Conservation (phyloP, 1,140 invertebrate genomes). For the Drosophila nigrodunni region DNA sequence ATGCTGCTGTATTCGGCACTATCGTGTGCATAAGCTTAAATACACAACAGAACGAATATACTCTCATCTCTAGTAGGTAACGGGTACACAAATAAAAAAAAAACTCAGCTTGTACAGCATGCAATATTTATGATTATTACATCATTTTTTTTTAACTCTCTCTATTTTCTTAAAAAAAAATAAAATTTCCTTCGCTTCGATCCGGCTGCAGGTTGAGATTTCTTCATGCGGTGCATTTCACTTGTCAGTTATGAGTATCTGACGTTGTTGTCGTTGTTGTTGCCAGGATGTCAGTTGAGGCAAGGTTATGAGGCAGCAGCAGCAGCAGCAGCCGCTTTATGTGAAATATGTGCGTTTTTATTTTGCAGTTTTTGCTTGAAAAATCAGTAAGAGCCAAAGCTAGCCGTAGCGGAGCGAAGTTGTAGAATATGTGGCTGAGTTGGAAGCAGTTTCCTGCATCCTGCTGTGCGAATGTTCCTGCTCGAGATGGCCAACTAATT, state of each 20-base stretch:
- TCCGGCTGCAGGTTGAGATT: slow-evolving; percentile 8
- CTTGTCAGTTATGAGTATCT: slow-evolving; percentile 45
- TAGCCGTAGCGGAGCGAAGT: not conserved
- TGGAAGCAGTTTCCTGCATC: slow-evolving; percentile 35
- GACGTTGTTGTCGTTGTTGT: slow-evolving; percentile 25
- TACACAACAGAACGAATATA: not conserved
- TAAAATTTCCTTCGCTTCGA: slow-evolving; percentile 33
- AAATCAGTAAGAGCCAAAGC: slow-evolving; percentile 1
- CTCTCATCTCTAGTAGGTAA: too few relatives aligned
- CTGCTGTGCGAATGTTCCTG: slow-evolving; percentile 37
- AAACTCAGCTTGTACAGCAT: slow-evolving; percentile 36
- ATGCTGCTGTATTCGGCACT: too few relatives aligned
- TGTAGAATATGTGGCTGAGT: slow-evolving; percentile 6
- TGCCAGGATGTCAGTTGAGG: slow-evolving; percentile 43
- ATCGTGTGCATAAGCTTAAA: too few relatives aligned
- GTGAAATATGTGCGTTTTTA: slow-evolving; percentile 42
- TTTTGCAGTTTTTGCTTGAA: slow-evolving; percentile 38
- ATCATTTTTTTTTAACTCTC: slow-evolving; percentile 19
- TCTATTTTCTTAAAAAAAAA: slow-evolving; percentile 14
- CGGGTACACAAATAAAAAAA: slow-evolving; percentile 6
- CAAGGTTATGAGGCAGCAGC: slow-evolving; percentile 38
- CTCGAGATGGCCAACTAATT: slow-evolving; percentile 47
- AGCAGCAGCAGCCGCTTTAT: slow-evolving; percentile 17
- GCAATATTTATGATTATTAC: slow-evolving; percentile 78
- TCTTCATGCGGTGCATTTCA: slow-evolving; percentile 42